Evolutionary conservation across 64 coral and sea anemone species (phyloP), one percentile per base, ranked within the genome.

Genomic region (Stichodactyla mertensii): DNA sequence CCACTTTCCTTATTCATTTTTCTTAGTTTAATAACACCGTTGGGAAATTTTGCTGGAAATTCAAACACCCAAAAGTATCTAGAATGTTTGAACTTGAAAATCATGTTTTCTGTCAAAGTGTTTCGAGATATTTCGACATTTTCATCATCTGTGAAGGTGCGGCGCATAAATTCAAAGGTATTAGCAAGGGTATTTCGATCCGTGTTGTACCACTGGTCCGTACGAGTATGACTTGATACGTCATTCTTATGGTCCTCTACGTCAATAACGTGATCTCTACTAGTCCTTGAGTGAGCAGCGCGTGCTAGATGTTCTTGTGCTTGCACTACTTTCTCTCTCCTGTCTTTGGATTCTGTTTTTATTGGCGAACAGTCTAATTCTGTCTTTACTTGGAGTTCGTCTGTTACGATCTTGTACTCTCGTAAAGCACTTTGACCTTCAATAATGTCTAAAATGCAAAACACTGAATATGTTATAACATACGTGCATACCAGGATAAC

Each of bases 371-470:
- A 27, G 9, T 74, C 69, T 27, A 28, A 1, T 4, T 5, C 11
- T 74, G 69, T 74, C 27, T 36, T 31, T 2, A 10, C 26, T 31
- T 74, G 7, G 8, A 74, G 24, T 8, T 36, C n/a, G 7, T 74
- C 12, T 74, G n/a, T 12, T 2, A 74, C 22, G 69, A 11, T 12
- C 24, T 74, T 9, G 69, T 31, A 74, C 4, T 27, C 24, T 9
- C 69, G 69, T 4, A 74, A 74, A 74, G 69, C 69, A 74, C 69
- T 74, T 74, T 74, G 69, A 74, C 69, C 69, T 74, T 74, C 69
- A 31, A 74, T 6, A 31, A 74, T 31, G 27, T 74, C 69, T 74
- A 74, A 36, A 23, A 74, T 74, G 12, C 12, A 74, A 74, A 31
- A 7, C 31, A 51, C 14, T 78, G 16, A 77, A 31, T 19, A 77